Conservation (phyloP, 1,140 invertebrate genomes). For the Paraescarpia echinospica region DNA sequence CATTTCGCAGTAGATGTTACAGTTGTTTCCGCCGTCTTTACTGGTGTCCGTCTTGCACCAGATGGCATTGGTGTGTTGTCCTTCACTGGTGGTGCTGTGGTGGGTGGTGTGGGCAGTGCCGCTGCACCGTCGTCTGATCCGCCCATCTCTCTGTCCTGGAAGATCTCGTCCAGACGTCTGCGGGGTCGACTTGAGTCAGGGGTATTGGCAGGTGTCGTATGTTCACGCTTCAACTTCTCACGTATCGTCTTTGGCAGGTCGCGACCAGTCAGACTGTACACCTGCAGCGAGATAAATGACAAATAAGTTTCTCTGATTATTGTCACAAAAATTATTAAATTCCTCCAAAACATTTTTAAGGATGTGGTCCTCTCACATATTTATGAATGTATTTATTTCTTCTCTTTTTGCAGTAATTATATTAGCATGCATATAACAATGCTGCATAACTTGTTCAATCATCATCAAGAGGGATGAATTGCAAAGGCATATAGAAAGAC, state of each 20-base stretch:
- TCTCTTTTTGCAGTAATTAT: too few species aligned
- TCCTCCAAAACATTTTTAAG: neutral
- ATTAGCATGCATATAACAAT: too few species aligned
- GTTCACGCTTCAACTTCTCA: slow-evolving; percentile 1
- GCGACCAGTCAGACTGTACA: slow-evolving; percentile 16
- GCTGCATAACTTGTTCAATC: too few species aligned
- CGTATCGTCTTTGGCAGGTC: slow-evolving; percentile 13
- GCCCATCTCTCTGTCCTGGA: neutral
- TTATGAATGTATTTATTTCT: too few species aligned
- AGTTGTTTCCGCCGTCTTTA: too few species aligned
- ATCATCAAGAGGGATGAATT: too few species aligned
- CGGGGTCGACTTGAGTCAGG: neutral
- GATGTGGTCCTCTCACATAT: neutral
- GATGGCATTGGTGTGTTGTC: too few species aligned
- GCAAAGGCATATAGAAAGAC: too few species aligned
- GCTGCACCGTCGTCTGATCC: neutral
- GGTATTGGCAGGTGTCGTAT: neutral
- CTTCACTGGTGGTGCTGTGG: neutral
- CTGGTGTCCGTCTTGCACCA: too few species aligned
- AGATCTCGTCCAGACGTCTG: neutral
- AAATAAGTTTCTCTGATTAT: neutral
- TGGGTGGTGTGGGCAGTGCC: neutral
- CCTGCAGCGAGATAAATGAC: neutral
- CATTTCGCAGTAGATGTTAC: too few species aligned
- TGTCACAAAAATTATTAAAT: neutral